Evolutionary conservation across 2,113 vertebrate species (phyloP), one percentile per base, ranked within the genome.

Genomic region (Pollimyrus isidori): DNA sequence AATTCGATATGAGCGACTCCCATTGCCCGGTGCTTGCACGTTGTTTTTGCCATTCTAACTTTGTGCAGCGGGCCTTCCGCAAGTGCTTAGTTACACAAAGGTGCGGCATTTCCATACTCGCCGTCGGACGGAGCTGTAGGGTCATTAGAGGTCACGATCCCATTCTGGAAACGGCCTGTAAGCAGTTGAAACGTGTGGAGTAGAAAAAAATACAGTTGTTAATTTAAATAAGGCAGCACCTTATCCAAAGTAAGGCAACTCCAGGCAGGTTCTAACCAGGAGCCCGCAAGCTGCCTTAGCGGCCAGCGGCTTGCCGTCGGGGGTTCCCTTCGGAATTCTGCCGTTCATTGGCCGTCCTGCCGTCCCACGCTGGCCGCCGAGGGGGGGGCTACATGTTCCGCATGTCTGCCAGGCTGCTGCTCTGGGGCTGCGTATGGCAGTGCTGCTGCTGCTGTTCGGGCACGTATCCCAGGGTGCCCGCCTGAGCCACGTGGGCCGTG

Each of bases 391-490:
- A 94, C 95, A 97, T 95, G 93, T 97, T 97, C 0, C 95, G 90
- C 90, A 96, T 94, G 93, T 96, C 96, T 0, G 95, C 93, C 89
- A 96, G 93, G 90, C 93, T 95, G 93, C 95, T 95, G 42, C 92
- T 92, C 90, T 93, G 94, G 91, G 92, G 95, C 0, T 92, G 89
- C 69, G 93, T 93, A 0, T 92, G 92, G 35, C 94, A 93, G 89
- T 95, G 96, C 0, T 92, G 88, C 48, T 95, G 95, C 0, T 93
- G 95, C 0, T 93, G 93, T 84, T 96, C 95, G 26, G 96, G 94
- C 87, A 97, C 95, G 93, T 95, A 96, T 90, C 94, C 93, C 92
- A 96, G 89, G 21, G 94, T 90, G 89, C 93, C 94, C 92, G 95
- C 95, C 89, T 95, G 96, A 0, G 93, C 90, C 3, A 95, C 0